phyloP scores from a whole-genome alignment of 2,797 vertebrate genomes.

The Siniperca obscura region DNA sequence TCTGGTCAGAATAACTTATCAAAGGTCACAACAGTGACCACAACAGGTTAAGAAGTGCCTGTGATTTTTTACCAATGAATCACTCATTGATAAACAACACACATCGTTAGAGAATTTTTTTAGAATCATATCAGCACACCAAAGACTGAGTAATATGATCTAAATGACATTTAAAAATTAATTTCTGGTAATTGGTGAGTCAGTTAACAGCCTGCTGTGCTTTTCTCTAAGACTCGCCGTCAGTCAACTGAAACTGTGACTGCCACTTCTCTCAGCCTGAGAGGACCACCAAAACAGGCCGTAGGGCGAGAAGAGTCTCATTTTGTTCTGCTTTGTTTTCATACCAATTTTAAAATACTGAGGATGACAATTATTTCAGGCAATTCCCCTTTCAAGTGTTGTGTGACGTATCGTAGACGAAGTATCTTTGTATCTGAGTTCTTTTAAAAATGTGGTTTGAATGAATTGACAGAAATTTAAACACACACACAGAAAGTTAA shows the following conservation, averaged over 20 bases:
- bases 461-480: neutral
- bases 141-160: conserved; percentile 37
- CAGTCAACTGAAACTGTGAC: conserved; percentile 24
- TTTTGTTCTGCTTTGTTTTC: conserved; percentile 30
- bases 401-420: too few species aligned
- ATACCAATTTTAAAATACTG: conserved; percentile 7
- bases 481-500: conserved; percentile 37
- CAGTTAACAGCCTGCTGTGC: conserved; percentile 27
- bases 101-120: neutral
- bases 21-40: conserved; percentile 39
- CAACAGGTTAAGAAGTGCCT: conserved; percentile 36
- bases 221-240: neutral
- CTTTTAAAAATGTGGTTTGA: neutral
- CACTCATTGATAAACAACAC: conserved; percentile 1
- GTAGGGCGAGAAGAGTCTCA: neutral
- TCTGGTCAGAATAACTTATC: conserved; percentile 31
- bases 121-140: conserved; percentile 1
- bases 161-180: conserved; percentile 63
- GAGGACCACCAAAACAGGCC: conserved; percentile 38
- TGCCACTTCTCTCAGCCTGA: conserved; percentile 8
- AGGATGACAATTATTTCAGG: conserved; percentile 4
- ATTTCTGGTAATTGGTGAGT: conserved; percentile 66
- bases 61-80: conserved; percentile 34
- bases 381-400: conserved; percentile 23
- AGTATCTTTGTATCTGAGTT: neutral